phyloP scores from a whole-genome alignment of 1,140 invertebrate species.

The Zaprionus africanus region DNA sequence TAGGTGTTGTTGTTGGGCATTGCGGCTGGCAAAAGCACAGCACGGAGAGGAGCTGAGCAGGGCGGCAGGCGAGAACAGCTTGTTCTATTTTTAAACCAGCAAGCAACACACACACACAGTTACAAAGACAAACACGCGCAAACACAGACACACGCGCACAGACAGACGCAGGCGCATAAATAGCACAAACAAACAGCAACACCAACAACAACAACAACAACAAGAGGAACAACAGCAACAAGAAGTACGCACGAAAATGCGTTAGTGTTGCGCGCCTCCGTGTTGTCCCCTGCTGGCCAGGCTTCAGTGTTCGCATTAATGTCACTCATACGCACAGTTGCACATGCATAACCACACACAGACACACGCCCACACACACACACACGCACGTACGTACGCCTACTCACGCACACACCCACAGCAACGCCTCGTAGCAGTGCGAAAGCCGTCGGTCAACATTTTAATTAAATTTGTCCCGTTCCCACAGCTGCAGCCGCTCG shows the following conservation, averaged over 20 bases:
- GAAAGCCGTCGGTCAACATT: slow-evolving; percentile 69
- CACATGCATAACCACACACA: slow-evolving; percentile 67
- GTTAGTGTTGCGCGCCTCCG: slow-evolving; percentile 31
- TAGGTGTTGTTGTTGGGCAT: slow-evolving; percentile 63
- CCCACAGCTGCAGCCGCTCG: slow-evolving; percentile 38
- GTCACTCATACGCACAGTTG: slow-evolving; percentile 81
- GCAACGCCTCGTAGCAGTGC: not conserved
- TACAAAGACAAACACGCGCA: not conserved
- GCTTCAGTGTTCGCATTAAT: slow-evolving; percentile 76
- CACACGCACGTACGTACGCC: not conserved
- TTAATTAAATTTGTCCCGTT: slow-evolving; percentile 75
- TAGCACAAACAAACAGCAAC: slow-evolving; percentile 62
- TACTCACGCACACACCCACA: slow-evolving; percentile 9
- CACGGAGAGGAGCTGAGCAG: not conserved
- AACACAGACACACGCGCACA: slow-evolving; percentile 43
- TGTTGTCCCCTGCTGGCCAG: slow-evolving; percentile 33
- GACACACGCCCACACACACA: slow-evolving; percentile 41
- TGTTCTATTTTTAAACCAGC: slow-evolving; percentile 80
- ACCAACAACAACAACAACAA: slow-evolving; percentile 32
- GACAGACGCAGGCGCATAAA: slow-evolving; percentile 78
- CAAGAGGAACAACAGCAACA: slow-evolving; percentile 23
- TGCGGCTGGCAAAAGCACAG: slow-evolving; percentile 75
- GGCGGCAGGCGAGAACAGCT: slow-evolving; percentile 64
- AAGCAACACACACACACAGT: slow-evolving; percentile 29
- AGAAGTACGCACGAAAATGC: slow-evolving; percentile 42